Evolutionary conservation across 1,140 invertebrate species (phyloP).

Genomic region (Drosophila orena): DNA sequence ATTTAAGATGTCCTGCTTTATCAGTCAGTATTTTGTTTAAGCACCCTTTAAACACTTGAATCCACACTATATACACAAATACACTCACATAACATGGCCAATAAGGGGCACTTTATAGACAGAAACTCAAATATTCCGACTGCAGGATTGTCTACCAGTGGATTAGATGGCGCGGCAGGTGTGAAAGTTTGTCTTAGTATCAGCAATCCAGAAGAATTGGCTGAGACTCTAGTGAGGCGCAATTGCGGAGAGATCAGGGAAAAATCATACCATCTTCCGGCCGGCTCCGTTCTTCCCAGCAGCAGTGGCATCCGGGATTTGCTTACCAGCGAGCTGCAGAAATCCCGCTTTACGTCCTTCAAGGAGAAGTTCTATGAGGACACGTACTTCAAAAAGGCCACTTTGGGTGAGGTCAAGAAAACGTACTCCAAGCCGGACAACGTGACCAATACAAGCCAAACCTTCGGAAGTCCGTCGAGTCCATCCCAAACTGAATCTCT

Average conservation of each 20-base stretch:
- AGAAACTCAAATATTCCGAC: conserved; percentile 39
- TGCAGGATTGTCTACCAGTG: conserved; percentile 28
- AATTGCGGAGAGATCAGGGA: conserved; percentile 22
- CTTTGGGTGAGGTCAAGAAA: conserved; percentile 48
- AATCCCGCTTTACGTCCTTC: conserved; percentile 66
- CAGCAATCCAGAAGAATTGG: conserved; percentile 45
- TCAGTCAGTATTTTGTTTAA: background rate
- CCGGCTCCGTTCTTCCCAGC: background rate
- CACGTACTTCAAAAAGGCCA: conserved; percentile 56
- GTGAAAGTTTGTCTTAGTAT: conserved; percentile 26
- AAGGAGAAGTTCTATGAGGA: conserved; percentile 74
- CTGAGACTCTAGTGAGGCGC: conserved; percentile 35
- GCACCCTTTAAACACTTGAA: background rate
- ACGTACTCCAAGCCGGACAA: conserved; percentile 58
- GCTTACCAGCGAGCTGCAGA: conserved; percentile 50
- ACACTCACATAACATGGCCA: conserved; percentile 27
- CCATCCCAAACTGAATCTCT: background rate
- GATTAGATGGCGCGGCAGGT: background rate
- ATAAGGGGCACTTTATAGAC: conserved; percentile 40
- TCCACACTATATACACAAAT: background rate
- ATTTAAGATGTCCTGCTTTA: conserved; percentile 30
- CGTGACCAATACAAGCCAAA: conserved; percentile 61
- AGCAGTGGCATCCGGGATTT: conserved; percentile 39
- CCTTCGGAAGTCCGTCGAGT: conserved; percentile 45
- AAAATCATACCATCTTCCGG: background rate